Base-by-base conservation (phyloP, 2,888 invertebrate genomes). In the Nemurella pictetii region DNA sequence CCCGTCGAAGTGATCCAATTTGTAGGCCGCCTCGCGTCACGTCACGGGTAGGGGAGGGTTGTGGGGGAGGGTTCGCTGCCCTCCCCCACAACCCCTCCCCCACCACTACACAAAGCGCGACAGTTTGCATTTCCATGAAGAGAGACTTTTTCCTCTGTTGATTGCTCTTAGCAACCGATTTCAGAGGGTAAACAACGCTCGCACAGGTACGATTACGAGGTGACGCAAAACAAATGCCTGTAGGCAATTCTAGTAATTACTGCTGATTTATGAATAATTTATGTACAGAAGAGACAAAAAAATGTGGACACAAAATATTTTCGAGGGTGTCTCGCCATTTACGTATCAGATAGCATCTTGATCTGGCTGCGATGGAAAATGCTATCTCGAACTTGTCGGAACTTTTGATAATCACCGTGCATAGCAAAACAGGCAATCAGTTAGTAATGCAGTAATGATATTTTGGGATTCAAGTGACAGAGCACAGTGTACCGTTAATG, bases 381-480 rank as follows among this genome's bases (percentile, higher is more conserved):
- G 55, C 55, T 55, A 55, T 20, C 55, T 55, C 20, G 55, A n/a
- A n/a, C n/a, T 9, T 55, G 55, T 55, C 55, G 55, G 55, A 20
- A 55, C 55, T 55, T 55, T 55, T 55, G 55, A 55, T 55, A 55
- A 55, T 55, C 55, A 75, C 28, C 75, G 15, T 75, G 75, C 75
- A 75, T 75, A 27, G 28, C 26, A 75, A 75, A 75, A 28, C 28
- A 75, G 75, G 75, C 75, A 75, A 75, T 75, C 75, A 75, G 75
- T 75, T 75, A 75, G 75, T 27, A 55, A 20, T 12, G 55, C 20
- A 20, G 55, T 55, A 55, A 55, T 12, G 55, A 55, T 55, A 75
- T 28, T 75, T 75, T 25, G 27, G 75, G 75, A 27, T 9, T 25
- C 75, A 25, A 3, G 12, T 20, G 55, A 25, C 25, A 75, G 9